These are phyloP conservation scores for Coptodon bakossiorum DNA, from an alignment of 2,113 vertebrate species.

Conservation along the genomic window DNA sequence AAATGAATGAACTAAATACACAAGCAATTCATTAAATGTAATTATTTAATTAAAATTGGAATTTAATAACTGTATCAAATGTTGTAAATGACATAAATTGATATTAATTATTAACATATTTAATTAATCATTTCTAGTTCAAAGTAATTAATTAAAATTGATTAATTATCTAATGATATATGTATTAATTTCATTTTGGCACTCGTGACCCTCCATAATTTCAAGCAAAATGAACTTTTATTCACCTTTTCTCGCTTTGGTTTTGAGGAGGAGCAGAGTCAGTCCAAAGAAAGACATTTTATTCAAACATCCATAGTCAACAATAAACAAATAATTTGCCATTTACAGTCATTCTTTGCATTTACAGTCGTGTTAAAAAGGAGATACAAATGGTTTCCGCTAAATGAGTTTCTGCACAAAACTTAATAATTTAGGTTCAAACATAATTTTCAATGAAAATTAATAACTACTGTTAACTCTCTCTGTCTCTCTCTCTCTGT, in stretches of 20 bases:
- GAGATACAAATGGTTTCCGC: conserved; percentile 3
- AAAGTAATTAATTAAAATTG: not conserved
- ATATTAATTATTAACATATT: not conserved
- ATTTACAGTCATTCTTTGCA: conserved; percentile 62
- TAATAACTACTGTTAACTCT: conserved; percentile 4
- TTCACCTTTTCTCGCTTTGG: not conserved
- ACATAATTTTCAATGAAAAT: conserved; percentile 17
- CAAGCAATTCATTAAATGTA: not conserved
- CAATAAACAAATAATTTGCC: conserved; percentile 47
- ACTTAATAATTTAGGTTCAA: conserved; percentile 63
- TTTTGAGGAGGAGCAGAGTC: not conserved
- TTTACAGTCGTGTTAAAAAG: conserved; percentile 44
- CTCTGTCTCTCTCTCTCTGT: not conserved
- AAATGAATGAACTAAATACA: not conserved
- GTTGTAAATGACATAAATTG: not conserved
- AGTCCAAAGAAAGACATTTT: conserved; percentile 54
- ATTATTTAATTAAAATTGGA: not conserved
- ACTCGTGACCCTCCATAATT: not conserved
- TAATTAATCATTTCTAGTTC: not conserved
- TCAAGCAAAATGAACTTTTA: not conserved
- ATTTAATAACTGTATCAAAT: not conserved
- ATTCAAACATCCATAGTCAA: conserved; percentile 53
- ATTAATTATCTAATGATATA: not conserved
- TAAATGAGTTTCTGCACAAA: conserved; percentile 21
- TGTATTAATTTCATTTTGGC: not conserved